Evolutionary conservation across 2,113 vertebrate species (phyloP), one percentile per base, ranked within the genome.

Genomic region (Rhineura floridana): DNA sequence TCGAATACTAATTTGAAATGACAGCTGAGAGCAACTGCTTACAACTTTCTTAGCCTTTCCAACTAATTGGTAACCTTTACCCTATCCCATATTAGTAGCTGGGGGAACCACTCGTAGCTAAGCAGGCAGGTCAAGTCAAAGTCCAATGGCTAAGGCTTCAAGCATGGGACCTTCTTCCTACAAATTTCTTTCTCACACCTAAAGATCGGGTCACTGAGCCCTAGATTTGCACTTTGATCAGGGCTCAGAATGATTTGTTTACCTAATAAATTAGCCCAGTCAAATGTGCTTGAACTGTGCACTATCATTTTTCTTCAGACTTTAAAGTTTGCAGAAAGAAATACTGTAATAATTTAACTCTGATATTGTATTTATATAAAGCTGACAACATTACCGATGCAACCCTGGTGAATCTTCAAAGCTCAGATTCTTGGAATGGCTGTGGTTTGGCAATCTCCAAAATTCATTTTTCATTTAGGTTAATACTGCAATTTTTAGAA

Each of bases 41-140:
- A 94, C 96, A 97, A 96, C 96, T 97, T 97, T 98, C 97, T 97
- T 97, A 97, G 97, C 97, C 97, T 97, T 95, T 95, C 96, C 87
- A 94, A 96, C 97, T 98, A 98, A 98, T 98, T 98, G 97, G 97
- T 98, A 96, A 98, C 97, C 98, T 96, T 96, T 97, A 97, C 98
- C 97, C 94, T 91, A 65, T 90, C 93, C 97, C 97, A 93, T 96
- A 95, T 95, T 95, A 94, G 95, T 81, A 93, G 95, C 93, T 84
- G 89, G 95, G 90, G 73, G 95, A 90, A 90, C 75, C n/a, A 86
- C 90, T 93, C 93, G 91, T 90, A 87, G 94, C 92, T 91, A 96
- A 93, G 87, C 92, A 88, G 88, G 92, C 83, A 94, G 95, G 95
- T 97, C 96, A 96, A 90, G 91, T 92, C 89, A 87, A 94, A 91